Base-by-base conservation (phyloP, 2,888 invertebrate genomes). In the Sphaeridia pumilis region DNA sequence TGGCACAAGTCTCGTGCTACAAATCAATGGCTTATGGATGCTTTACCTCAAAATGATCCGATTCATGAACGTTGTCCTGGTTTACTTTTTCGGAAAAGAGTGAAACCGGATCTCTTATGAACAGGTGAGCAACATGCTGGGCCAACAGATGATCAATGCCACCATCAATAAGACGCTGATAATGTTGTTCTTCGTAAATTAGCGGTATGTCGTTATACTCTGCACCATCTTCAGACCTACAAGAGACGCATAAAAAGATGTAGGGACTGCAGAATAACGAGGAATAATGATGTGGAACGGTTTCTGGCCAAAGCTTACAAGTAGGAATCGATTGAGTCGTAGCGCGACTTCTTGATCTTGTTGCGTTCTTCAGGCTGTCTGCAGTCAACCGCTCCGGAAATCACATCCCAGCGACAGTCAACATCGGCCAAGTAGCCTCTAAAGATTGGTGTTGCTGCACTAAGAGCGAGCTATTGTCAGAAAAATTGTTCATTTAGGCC, bases 361-460 rank as follows among this genome's bases (percentile, higher is more conserved):
- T 93, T 93, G 58, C 90, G 78, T 71, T 98, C 97, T 70, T 93
- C 93, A 54, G 79, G 77, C 3, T 93, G 93, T 59, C 95, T 80
- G 69, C 93, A 93, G 73, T 98, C 97, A 25, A 97, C 95, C 1
- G 94, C 92, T 34, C 83, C 85, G 7, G 94, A 84, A 68, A 98
- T 95, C 52, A 97, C 87, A 70, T 89, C 86, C 98, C 98, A 99
- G 55, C 98, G 84, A 67, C 94, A 94, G 73, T 99, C 98, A 42
- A 88, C 85, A 69, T 98, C 97, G 0, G 94, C 85, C 56, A 99
- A 71, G 71, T 84, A 86, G 14, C 97, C 97, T 53, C 95, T 81
- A 73, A 89, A 89, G 54, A 93, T 76, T 0, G 98, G 98, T 24
- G 94, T 89, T 0, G 97, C 94, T 4, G 98, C 98, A 46, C 93